Evolutionary conservation across 2,888 invertebrate species (phyloP).

Genomic region (Perithous albicinctus): DNA sequence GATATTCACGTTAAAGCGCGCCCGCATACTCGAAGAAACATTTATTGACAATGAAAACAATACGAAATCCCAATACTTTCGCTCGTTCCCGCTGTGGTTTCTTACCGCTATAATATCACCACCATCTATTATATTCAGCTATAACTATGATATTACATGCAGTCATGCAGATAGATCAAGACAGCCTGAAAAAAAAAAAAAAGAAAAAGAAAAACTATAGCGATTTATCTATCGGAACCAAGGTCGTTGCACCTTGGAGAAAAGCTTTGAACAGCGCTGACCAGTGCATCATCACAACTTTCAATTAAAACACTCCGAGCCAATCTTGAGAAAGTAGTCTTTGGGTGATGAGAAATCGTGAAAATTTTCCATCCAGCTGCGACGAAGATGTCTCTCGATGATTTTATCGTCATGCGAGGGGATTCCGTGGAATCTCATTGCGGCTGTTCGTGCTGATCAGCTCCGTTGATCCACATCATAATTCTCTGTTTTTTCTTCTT

Average conservation of each 20-base stretch:
- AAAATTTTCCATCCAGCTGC: slow-evolving; percentile 22
- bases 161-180: not conserved
- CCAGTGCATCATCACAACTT: not conserved
- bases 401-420: slow-evolving; percentile 7
- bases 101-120: not conserved
- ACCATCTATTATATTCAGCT: not conserved
- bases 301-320: not conserved
- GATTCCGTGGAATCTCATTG: slow-evolving; percentile 10
- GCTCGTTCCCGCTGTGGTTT: slow-evolving; percentile 23
- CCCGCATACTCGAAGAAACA: slow-evolving; percentile 9
- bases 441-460: slow-evolving; percentile 7
- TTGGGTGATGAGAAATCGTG: not conserved
- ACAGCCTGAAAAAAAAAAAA: not conserved
- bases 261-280: not conserved
- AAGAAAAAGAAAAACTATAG: too few species aligned
- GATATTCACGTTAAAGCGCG: slow-evolving; percentile 10
- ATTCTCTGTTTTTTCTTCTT: not conserved
- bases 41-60: slow-evolving; percentile 39
- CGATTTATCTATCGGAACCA: not conserved
- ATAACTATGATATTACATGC: not conserved
- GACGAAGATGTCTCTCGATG: not conserved
- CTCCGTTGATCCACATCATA: slow-evolving; percentile 11
- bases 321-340: too few species aligned
- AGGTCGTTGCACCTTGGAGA: not conserved
- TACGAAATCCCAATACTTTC: not conserved